Conservation (phyloP, 2,113 vertebrate genomes). For the Seriola rivoliana region DNA sequence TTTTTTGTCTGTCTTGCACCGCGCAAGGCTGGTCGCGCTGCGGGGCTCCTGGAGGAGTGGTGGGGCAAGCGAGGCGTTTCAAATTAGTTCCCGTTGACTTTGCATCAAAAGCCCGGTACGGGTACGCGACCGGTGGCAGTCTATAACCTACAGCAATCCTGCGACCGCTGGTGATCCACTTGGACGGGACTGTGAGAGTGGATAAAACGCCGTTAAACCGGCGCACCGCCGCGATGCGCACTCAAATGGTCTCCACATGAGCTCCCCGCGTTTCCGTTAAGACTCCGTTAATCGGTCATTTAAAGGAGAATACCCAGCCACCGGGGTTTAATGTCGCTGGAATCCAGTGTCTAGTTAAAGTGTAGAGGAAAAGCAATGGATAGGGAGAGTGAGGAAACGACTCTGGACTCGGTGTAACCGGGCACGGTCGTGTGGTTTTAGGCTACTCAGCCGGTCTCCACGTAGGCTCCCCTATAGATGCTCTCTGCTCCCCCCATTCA, state of each 20-base stretch:
- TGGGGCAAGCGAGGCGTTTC: slow-evolving; percentile 47
- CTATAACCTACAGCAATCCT: slow-evolving; percentile 48
- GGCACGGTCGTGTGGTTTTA: slow-evolving; percentile 10
- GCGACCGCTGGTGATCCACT: slow-evolving; percentile 43
- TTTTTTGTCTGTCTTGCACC: slow-evolving; percentile 3
- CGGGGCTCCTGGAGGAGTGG: slow-evolving; percentile 33
- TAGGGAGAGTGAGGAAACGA: neutral
- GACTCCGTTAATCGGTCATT: slow-evolving; percentile 38
- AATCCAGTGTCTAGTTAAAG: slow-evolving; percentile 17
- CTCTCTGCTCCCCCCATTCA: slow-evolving; percentile 43
- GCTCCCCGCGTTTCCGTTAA: slow-evolving; percentile 35
- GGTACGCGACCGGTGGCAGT: slow-evolving; percentile 31
- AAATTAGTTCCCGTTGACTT: slow-evolving; percentile 63
- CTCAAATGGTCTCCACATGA: slow-evolving; percentile 60
- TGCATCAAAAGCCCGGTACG: slow-evolving; percentile 26
- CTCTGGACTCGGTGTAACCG: slow-evolving; percentile 16
- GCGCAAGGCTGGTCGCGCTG: slow-evolving; percentile 7
- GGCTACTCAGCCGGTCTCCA: slow-evolving; percentile 37
- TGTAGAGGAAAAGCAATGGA: neutral
- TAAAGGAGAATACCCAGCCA: slow-evolving; percentile 19
- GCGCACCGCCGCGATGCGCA: slow-evolving; percentile 67
- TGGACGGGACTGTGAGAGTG: slow-evolving; percentile 30
- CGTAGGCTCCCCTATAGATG: slow-evolving; percentile 28
- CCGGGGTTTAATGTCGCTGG: neutral
- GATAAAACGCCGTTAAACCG: slow-evolving; percentile 60